phyloP scores from a whole-genome alignment of 2,113 vertebrate genomes.

The Dolichallabes microphthalmus region DNA sequence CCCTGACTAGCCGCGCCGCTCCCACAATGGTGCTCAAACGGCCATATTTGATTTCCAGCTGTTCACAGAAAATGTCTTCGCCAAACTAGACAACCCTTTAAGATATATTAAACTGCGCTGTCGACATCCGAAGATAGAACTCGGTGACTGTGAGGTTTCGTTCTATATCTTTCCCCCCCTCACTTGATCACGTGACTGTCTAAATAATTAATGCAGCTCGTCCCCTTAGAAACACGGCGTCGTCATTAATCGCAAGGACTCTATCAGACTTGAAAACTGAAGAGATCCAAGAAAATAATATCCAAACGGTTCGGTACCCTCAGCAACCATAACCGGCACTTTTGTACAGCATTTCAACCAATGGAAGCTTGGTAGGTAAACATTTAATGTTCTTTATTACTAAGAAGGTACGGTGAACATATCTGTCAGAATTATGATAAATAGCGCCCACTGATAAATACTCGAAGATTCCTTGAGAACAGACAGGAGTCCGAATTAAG shows the following conservation, averaged over 20 bases:
- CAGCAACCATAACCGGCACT: conserved; percentile 81
- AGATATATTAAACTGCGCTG: conserved; percentile 76
- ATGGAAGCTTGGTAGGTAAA: conserved; percentile 92
- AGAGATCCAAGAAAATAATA: conserved; percentile 99
- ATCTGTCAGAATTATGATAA: conserved; percentile 93
- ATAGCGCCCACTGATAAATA: conserved; percentile 87
- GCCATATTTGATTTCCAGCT: conserved; percentile 82
- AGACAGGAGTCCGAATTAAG: conserved; percentile 77
- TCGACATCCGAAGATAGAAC: conserved; percentile 77
- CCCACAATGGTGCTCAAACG: conserved; percentile 70
- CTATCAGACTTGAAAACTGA: conserved; percentile 99
- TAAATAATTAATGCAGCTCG: conserved; percentile 99
- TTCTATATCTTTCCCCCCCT: conserved; percentile 78
- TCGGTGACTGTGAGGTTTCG: conserved; percentile 89
- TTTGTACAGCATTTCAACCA: conserved; percentile 79
- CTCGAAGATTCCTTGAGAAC: conserved; percentile 74
- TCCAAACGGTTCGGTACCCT: conserved; percentile 83
- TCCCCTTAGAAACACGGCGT: conserved; percentile 99
- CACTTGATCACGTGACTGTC: conserved; percentile 96
- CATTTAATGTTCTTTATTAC: conserved; percentile 86
- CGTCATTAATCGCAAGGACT: conserved; percentile 99
- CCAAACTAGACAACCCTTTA: conserved; percentile 70
- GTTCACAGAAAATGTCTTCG: conserved; percentile 70
- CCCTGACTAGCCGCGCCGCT: conserved; percentile 64
- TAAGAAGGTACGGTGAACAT: conserved; percentile 86